These are phyloP conservation scores for Seriola aureovittata DNA, from an alignment of 2,113 vertebrate species.

Conservation along the genomic window DNA sequence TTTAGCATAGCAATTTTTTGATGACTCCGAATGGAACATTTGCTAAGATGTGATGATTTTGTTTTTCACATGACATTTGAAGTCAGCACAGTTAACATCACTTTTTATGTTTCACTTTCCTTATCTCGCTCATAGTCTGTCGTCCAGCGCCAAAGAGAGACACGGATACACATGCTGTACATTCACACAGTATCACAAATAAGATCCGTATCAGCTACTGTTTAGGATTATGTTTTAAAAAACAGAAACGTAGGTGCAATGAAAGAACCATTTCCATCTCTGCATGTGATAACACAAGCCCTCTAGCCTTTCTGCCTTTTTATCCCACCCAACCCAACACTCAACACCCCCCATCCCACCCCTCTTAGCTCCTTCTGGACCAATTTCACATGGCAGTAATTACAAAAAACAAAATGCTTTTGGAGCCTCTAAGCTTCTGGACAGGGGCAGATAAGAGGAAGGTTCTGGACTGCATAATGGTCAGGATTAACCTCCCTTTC, in stretches of 20 bases:
- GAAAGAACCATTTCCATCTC: slow-evolving; percentile 45
- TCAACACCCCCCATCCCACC: background rate
- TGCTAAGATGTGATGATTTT: background rate
- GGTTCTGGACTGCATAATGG: slow-evolving; percentile 42
- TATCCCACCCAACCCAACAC: background rate
- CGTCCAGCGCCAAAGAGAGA: background rate
- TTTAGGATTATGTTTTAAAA: slow-evolving; percentile 23
- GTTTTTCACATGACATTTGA: background rate
- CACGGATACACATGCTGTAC: background rate
- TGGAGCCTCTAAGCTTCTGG: slow-evolving; percentile 53
- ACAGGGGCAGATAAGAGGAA: slow-evolving; percentile 56
- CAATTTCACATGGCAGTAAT: slow-evolving; percentile 57
- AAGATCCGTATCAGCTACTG: slow-evolving; percentile 17
- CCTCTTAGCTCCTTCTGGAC: slow-evolving; percentile 41
- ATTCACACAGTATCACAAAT: background rate
- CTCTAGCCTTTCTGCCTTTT: slow-evolving; percentile 31
- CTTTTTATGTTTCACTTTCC: background rate
- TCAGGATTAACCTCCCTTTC: slow-evolving; percentile 50
- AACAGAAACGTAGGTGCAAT: slow-evolving; percentile 13
- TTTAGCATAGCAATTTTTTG: slow-evolving; percentile 4
- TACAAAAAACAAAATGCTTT: slow-evolving; percentile 57
- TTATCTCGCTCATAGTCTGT: background rate
- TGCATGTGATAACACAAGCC: slow-evolving; percentile 29
- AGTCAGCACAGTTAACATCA: background rate
- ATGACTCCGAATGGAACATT: background rate